phyloP scores from a whole-genome alignment of 2,797 vertebrate species.

The Parauchenoglanis punctatus region DNA sequence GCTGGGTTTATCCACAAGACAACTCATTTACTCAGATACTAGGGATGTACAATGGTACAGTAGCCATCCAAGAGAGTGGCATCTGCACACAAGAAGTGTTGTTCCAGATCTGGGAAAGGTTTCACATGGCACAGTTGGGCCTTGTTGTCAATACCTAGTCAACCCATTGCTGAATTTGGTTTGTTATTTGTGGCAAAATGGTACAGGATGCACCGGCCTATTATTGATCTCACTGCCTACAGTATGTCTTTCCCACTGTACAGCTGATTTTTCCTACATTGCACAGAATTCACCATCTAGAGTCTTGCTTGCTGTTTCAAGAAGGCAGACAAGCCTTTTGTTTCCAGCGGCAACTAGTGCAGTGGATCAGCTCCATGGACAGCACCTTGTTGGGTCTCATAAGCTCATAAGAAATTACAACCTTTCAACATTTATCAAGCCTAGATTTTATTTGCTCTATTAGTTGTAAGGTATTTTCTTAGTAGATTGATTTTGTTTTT shows the following conservation, averaged over 20 bases:
- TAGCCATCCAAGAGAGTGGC: background rate
- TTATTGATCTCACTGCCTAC: background rate
- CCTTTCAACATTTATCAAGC: background rate
- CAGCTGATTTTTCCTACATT: background rate
- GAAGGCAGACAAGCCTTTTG: background rate
- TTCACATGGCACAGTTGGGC: background rate
- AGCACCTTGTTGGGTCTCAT: background rate
- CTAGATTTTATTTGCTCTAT: no score
- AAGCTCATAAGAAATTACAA: background rate
- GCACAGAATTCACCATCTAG: background rate
- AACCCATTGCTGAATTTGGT: background rate
- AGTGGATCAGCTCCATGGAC: background rate
- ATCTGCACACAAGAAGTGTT: background rate
- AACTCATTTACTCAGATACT: background rate
- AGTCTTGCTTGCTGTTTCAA: background rate
- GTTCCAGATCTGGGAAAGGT: background rate
- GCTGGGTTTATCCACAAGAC: background rate
- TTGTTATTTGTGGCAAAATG: background rate
- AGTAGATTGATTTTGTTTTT: background rate
- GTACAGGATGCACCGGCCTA: background rate
- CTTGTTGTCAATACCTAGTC: background rate
- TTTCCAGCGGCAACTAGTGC: background rate
- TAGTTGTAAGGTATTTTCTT: background rate
- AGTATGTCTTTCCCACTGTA: background rate
- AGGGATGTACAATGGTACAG: background rate